Evolutionary conservation across 1,140 invertebrate genomes (phyloP).

Genomic region (Glomeris maerens): DNA sequence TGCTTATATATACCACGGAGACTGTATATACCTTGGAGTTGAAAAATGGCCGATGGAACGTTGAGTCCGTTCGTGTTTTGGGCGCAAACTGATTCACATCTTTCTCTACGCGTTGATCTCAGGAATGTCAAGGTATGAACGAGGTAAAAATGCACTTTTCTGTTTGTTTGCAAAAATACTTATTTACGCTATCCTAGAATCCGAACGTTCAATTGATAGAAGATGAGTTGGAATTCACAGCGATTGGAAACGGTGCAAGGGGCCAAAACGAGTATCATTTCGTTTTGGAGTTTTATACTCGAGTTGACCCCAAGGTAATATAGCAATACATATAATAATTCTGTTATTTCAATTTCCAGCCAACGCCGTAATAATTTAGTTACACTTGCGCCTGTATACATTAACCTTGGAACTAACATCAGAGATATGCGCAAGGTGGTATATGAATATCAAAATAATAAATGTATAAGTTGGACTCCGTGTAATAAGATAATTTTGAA

Average conservation of each 20-base stretch:
- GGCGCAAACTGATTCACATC: conserved; percentile 63
- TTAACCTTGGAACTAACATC: no score
- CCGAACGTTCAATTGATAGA: conserved; percentile 29
- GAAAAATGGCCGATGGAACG: no score
- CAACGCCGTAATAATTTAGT: not conserved
- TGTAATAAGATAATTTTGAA: no score
- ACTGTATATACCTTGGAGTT: no score
- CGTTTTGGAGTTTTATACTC: conserved; percentile 49
- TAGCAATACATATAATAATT: conserved; percentile 6
- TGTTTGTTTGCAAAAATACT: not conserved
- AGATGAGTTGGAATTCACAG: conserved; percentile 25
- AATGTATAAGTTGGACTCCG: no score
- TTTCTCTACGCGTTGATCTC: conserved; percentile 68
- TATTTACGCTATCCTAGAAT: conserved; percentile 20
- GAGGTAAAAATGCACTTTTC: not conserved
- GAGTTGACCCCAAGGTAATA: conserved; percentile 49
- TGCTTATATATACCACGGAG: no score
- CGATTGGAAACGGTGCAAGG: conserved; percentile 28
- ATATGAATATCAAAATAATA: no score
- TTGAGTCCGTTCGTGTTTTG: conserved; percentile 77
- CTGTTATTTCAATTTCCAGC: not conserved
- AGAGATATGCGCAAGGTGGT: no score
- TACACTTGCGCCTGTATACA: not conserved
- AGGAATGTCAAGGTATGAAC: conserved; percentile 54
- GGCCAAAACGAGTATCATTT: conserved; percentile 49